Evolutionary conservation across 2,113 vertebrate genomes (phyloP).

Genomic region (Miniopterus natalensis): DNA sequence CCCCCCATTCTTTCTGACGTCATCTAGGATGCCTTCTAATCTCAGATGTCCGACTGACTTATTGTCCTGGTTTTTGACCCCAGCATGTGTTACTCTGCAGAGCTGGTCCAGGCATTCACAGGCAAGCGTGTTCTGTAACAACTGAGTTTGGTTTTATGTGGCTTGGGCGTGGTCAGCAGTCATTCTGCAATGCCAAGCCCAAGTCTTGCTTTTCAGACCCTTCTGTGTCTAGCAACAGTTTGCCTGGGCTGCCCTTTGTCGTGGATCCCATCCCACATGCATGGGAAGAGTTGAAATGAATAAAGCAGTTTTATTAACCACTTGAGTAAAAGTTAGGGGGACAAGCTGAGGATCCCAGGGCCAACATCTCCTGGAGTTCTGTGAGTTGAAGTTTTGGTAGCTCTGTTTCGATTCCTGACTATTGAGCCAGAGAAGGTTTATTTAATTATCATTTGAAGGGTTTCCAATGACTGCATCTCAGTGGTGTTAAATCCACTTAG

Average conservation of each 20-base stretch:
- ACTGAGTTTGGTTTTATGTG: not conserved
- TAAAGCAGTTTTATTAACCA: not conserved
- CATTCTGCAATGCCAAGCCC: not conserved
- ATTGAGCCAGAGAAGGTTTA: constrained; percentile 12
- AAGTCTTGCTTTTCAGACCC: not conserved
- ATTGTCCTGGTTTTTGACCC: not conserved
- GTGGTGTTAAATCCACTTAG: constrained; percentile 7
- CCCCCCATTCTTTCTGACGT: not conserved
- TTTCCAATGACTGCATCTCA: not conserved
- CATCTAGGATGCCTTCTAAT: not conserved
- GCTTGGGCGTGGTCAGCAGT: not conserved
- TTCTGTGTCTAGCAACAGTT: not conserved
- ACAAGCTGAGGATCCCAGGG: not conserved
- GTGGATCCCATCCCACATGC: not conserved
- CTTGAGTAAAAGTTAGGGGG: not conserved
- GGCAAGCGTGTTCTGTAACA: not conserved
- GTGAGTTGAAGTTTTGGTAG: not conserved
- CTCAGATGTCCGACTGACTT: not conserved
- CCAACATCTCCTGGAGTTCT: not conserved
- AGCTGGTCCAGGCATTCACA: not conserved
- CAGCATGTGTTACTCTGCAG: not conserved
- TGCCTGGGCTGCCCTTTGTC: not conserved
- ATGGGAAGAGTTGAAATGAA: not conserved
- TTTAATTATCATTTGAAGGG: constrained; percentile 50
- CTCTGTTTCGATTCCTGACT: not conserved